Evolutionary conservation across 1,140 invertebrate genomes (phyloP), one percentile per base, ranked within the genome.

Genomic region (Eupristina koningsbergeri): DNA sequence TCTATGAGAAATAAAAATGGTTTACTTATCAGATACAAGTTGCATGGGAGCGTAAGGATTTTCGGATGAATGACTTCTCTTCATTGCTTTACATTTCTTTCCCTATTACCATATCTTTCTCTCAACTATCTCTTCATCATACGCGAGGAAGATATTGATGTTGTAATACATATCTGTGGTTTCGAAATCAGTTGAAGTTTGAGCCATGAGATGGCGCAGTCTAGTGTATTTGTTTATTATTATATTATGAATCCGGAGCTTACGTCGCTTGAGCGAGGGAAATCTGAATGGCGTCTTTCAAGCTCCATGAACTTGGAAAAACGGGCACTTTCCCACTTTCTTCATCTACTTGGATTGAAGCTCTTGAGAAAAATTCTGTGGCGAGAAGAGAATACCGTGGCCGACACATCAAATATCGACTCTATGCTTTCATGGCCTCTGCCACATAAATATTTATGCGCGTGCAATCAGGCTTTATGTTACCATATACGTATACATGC

Each of bases 391-490:
- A n/a, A n/a, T 50, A 3, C 36, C 36, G 36, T 41, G 26, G 15
- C 3, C 31, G 74, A 76, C 74, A 61, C 50, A 36, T 63, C 58
- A 22, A 36, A 64, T 78, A 78, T 76, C 58, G 39, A 67, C 29
- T 58, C 47, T 76, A 15, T 76, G 34, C 74, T 76, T 50, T 36
- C 19, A 19, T 39, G 31, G 19, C 47, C 50, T 84, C 74, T 47
- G 53, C 3, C 79, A 63, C 80, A 85, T 87, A 90, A 88, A 89
- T 89, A 87, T 90, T 89, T 88, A 86, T 85, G 80, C 80, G 80
- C 36, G 79, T 71, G 80, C 86, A 85, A 78, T 73, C 81, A 53
- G 71, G 71, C 85, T 77, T 85, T 78, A 76, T 83, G 82, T 63
- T 64, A 83, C 81, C 64, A 58, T 63, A 63, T 9, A n/a, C n/a